These are phyloP conservation scores for Heliconius sara DNA, from an alignment of 2,888 invertebrate species.

Conservation along the genomic window DNA sequence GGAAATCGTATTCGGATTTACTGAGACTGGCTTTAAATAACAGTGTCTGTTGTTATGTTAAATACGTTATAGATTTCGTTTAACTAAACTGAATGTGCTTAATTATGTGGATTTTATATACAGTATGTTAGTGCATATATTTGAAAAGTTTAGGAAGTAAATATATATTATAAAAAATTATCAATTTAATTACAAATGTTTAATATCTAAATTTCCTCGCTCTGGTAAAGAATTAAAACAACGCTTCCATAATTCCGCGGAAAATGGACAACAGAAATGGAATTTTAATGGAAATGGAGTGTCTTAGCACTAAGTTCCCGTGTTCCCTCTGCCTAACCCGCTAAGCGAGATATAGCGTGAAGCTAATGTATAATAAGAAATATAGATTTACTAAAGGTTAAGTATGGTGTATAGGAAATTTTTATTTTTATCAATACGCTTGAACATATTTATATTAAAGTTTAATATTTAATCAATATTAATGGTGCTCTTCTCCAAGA, in stretches of 20 bases:
- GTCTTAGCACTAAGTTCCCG: too few species aligned
- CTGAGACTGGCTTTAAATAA: neutral
- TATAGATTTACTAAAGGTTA: neutral
- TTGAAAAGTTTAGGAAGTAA: too few species aligned
- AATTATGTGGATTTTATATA: neutral
- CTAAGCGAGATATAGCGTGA: too few species aligned
- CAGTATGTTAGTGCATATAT: too few species aligned
- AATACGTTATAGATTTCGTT: neutral
- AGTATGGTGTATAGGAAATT: neutral
- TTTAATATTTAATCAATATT: slow-evolving; percentile 18
- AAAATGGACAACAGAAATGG: neutral
- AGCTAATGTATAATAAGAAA: too few species aligned
- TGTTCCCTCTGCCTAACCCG: too few species aligned
- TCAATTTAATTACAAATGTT: too few species aligned
- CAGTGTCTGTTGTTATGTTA: neutral
- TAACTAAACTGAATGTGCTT: neutral
- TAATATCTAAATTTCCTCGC: neutral
- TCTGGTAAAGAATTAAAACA: neutral
- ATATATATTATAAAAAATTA: neutral
- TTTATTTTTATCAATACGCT: neutral
- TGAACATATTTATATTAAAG: neutral
- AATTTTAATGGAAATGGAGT: neutral
- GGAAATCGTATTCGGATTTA: slow-evolving; percentile 20
- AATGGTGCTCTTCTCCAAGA: neutral
- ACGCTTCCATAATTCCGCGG: neutral